These are phyloP conservation scores for Noctua janthina DNA, from an alignment of 2,888 invertebrate genomes.

Conservation along the genomic window DNA sequence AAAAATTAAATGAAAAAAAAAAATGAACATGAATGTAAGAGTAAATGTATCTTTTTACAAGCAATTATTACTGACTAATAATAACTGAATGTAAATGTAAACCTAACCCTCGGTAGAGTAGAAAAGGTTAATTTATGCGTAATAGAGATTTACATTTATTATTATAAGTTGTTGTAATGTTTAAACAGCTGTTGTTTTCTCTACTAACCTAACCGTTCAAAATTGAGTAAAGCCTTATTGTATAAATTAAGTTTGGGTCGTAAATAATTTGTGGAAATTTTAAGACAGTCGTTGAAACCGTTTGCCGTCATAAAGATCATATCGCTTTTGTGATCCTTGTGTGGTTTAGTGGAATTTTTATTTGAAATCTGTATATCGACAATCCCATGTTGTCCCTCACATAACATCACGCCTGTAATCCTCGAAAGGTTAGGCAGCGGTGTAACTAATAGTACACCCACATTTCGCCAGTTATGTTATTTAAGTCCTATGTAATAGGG, in stretches of 20 bases:
- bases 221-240: neutral
- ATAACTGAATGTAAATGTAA: neutral
- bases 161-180: neutral
- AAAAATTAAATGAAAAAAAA: too few species aligned
- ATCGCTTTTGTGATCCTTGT: slow-evolving; percentile 22
- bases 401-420: too few species aligned
- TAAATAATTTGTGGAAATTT: slow-evolving; percentile 20
- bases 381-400: too few species aligned
- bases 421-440: too few species aligned
- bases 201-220: neutral
- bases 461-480: neutral
- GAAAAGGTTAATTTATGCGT: neutral
- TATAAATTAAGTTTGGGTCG: neutral
- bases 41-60: neutral
- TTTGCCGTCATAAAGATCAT: slow-evolving; percentile 31
- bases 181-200: neutral
- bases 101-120: neutral
- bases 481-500: neutral
- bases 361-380: slow-evolving; percentile 8
- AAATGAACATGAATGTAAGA: too few species aligned
- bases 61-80: neutral
- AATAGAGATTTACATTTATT: slow-evolving; percentile 3
- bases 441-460: too few species aligned
- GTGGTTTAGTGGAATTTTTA: slow-evolving; percentile 24
- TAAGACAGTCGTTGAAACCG: slow-evolving; percentile 19